Percentiles rank a stretch among this genome's conserved stretches.
Evolutionary conservation across 2,888 invertebrate genomes (phyloP).

Genomic region (Amphimallon solstitiale): DNA sequence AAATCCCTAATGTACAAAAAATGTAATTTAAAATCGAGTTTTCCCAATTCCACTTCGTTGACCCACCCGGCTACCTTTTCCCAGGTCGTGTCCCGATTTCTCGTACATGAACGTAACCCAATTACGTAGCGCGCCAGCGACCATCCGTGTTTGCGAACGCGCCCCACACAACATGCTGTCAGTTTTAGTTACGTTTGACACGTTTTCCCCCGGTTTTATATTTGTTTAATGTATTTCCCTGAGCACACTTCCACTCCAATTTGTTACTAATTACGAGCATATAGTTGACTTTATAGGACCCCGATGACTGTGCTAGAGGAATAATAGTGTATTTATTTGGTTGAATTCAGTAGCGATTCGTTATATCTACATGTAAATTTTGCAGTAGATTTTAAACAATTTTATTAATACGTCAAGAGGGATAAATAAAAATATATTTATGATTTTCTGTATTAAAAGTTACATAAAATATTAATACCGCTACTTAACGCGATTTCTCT

Average conservation of each 20-base stretch:
- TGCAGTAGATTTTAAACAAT: too few relatives aligned
- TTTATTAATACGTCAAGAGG: too few relatives aligned
- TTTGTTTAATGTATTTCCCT: slow-evolving; percentile 25
- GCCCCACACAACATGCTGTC: background rate
- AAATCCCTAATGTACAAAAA: background rate
- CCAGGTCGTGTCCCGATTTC: background rate
- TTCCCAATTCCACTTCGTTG: background rate
- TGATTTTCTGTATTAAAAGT: too few relatives aligned
- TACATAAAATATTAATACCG: too few relatives aligned
- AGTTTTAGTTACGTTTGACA: slow-evolving; percentile 17
- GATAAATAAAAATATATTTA: too few relatives aligned
- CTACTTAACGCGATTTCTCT: too few relatives aligned
- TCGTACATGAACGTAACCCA: slow-evolving; percentile 12
- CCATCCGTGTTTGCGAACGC: slow-evolving; percentile 11
- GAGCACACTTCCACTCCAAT: background rate
- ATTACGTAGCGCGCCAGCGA: slow-evolving; percentile 8
- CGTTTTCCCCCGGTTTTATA: slow-evolving; percentile 3
- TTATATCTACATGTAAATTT: too few relatives aligned
- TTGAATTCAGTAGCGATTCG: too few relatives aligned
- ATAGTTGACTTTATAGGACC: background rate
- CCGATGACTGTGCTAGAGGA: background rate
- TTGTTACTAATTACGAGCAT: slow-evolving; percentile 11
- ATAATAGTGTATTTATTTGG: too few relatives aligned
- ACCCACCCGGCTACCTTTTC: background rate
- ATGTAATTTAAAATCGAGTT: slow-evolving; percentile 11